phyloP scores from a whole-genome alignment of 2,113 vertebrate species.

The Arothron firmamentum region DNA sequence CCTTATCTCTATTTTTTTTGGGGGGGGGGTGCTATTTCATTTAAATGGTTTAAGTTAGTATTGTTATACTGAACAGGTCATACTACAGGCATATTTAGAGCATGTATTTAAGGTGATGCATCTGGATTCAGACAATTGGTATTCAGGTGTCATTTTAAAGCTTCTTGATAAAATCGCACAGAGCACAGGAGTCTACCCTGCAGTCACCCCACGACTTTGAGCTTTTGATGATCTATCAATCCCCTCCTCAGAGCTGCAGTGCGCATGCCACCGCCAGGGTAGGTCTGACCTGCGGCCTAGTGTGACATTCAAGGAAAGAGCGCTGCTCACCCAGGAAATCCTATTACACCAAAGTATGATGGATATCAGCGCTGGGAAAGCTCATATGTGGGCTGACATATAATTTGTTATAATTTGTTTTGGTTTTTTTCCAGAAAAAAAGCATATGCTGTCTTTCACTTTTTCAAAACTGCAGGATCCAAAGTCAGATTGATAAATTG shows the following conservation, averaged over 20 bases:
- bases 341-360: slow-evolving; percentile 78
- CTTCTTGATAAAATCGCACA: slow-evolving; percentile 26
- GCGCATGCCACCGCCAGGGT: slow-evolving; percentile 59
- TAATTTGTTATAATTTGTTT: slow-evolving; percentile 74
- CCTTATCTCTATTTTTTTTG: not conserved
- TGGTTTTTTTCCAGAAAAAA: slow-evolving; percentile 3
- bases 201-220: slow-evolving; percentile 50
- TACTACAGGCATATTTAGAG: not conserved
- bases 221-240: slow-evolving; percentile 74
- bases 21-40: not conserved
- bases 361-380: slow-evolving; percentile 65
- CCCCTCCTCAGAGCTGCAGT: slow-evolving; percentile 60
- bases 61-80: not conserved
- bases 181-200: slow-evolving; percentile 19
- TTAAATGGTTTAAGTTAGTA: not conserved
- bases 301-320: slow-evolving; percentile 74
- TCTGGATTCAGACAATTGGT: slow-evolving; percentile 24
- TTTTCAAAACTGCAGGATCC: slow-evolving; percentile 23
- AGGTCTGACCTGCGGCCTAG: slow-evolving; percentile 72
- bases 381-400: slow-evolving; percentile 73
- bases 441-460: slow-evolving; percentile 46
- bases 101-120: not conserved
- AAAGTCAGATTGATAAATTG: slow-evolving; percentile 8
- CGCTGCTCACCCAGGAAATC: slow-evolving; percentile 74
- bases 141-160: slow-evolving; percentile 38